Evolutionary conservation across 2,113 vertebrate species (phyloP).

Genomic region (Coptodon rendalli): DNA sequence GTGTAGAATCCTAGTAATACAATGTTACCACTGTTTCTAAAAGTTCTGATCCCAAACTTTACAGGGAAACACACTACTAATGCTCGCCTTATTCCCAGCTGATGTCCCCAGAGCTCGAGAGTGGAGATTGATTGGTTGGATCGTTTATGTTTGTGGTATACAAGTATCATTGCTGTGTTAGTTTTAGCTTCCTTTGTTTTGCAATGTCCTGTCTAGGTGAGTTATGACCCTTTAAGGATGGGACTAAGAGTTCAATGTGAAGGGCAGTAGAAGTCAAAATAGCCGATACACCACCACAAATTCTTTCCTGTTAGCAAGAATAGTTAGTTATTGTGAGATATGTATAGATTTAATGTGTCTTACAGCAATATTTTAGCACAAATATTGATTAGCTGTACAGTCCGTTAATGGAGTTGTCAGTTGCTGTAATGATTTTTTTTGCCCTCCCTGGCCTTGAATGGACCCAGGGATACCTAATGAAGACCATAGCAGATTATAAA

Average conservation of each 20-base stretch:
- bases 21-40: background rate
- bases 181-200: background rate
- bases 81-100: background rate
- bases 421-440: background rate
- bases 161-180: background rate
- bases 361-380: background rate
- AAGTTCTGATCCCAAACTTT: constrained; percentile 13
- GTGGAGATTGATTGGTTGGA: background rate
- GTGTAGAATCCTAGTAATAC: constrained; percentile 13
- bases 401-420: background rate
- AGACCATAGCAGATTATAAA: background rate
- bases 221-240: background rate
- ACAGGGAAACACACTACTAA: background rate
- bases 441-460: background rate
- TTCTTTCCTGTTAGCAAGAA: background rate
- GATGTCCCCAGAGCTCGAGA: background rate
- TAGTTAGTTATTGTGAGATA: background rate
- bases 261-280: background rate
- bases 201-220: background rate
- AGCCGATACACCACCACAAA: background rate
- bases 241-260: background rate
- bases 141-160: background rate
- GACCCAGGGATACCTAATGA: background rate
- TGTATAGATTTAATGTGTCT: background rate
- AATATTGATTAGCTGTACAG: background rate